phyloP scores from a whole-genome alignment of 2,797 vertebrate genomes.

The Bufotes viridis region DNA sequence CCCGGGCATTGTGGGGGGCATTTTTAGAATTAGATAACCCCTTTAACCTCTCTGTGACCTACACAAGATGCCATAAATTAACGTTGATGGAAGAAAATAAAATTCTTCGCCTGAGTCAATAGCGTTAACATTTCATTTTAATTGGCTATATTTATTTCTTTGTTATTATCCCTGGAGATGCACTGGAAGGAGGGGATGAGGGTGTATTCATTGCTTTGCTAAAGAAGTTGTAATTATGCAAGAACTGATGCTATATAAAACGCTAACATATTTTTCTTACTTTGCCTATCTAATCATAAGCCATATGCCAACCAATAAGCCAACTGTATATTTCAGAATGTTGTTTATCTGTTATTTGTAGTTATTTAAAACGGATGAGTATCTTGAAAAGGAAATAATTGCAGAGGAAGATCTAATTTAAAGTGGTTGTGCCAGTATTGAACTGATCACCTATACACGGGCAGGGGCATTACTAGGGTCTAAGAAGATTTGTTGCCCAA shows the following conservation, averaged over 20 bases:
- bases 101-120: neutral
- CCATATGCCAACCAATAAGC: no score
- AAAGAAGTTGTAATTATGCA: neutral
- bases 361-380: neutral
- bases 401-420: neutral
- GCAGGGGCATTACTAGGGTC: no score
- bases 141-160: neutral
- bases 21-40: neutral
- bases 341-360: neutral
- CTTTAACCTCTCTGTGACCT: neutral
- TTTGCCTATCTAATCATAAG: neutral
- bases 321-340: neutral
- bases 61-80: neutral
- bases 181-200: neutral
- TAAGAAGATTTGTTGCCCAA: no score
- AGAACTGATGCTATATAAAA: neutral
- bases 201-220: neutral
- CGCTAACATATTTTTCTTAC: neutral
- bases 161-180: neutral
- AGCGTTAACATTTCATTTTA: neutral
- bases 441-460: no score
- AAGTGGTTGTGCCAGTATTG: no score
- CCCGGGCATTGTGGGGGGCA: no score
- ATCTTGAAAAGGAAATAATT: neutral
- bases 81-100: neutral